Percentiles rank a stretch among this genome's conserved stretches.
phyloP scores from a whole-genome alignment of 2,113 vertebrate species.

The Poecile atricapillus region DNA sequence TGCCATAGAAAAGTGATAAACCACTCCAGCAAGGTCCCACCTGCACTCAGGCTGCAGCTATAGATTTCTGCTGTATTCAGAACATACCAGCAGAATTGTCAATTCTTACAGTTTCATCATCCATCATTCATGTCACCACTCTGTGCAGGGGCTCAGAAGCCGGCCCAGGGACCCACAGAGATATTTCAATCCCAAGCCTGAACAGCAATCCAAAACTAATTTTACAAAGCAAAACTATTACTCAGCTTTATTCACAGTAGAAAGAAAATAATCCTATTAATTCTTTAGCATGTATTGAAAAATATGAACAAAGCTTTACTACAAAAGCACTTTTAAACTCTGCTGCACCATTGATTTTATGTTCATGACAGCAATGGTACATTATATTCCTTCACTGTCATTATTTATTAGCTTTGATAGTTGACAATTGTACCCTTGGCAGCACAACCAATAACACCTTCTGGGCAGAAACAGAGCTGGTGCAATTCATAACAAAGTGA shows the following conservation, averaged over 20 bases:
- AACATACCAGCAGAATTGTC: not conserved
- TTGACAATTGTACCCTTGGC: not conserved
- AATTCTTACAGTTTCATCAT: not conserved
- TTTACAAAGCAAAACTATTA: not conserved
- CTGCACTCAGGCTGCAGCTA: not conserved
- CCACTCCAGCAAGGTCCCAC: accelerated
- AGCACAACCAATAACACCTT: not conserved
- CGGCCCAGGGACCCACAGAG: not conserved
- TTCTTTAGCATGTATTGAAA: not conserved
- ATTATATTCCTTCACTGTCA: not conserved
- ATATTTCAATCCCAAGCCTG: not conserved
- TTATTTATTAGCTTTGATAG: not conserved
- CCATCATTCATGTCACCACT: not conserved
- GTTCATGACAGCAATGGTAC: not conserved
- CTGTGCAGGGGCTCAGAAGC: not conserved
- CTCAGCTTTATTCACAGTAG: not conserved
- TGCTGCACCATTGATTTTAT: not conserved
- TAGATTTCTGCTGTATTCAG: not conserved
- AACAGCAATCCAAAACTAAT: not conserved
- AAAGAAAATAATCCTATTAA: not conserved
- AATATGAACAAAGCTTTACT: not conserved
- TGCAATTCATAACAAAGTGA: not conserved
- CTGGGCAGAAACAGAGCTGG: not conserved
- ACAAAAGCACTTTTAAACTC: not conserved
- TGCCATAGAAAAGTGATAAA: not conserved